Evolutionary conservation across 2,797 vertebrate species (phyloP).

Genomic region (Halcyon badia): DNA sequence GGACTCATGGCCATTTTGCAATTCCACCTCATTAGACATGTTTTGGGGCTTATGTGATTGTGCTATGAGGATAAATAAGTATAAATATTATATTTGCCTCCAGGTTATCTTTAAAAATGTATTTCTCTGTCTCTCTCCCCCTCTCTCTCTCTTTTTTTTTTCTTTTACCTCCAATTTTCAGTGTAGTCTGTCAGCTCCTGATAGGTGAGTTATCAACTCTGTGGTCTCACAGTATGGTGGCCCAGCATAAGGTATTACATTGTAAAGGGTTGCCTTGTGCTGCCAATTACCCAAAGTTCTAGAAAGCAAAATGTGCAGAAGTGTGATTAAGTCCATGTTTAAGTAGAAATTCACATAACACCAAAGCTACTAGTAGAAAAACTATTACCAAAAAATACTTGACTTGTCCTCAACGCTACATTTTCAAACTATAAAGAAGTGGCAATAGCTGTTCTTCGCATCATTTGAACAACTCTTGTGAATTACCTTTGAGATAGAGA

Average conservation of each 20-base stretch:
- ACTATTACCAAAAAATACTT: neutral
- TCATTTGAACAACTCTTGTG: neutral
- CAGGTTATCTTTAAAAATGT: slow-evolving; percentile 90
- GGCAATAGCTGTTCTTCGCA: neutral
- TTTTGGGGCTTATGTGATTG: slow-evolving; percentile 82
- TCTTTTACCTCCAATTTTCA: slow-evolving; percentile 45
- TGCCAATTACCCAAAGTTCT: slow-evolving; percentile 29
- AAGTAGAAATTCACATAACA: neutral
- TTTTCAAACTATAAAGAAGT: neutral
- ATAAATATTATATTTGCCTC: slow-evolving; percentile 91
- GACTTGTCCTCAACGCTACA: neutral
- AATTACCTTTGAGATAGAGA: neutral
- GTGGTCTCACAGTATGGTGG: slow-evolving; percentile 27
- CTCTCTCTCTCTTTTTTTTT: slow-evolving; percentile 46
- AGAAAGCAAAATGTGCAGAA: neutral
- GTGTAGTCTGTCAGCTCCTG: slow-evolving; percentile 66
- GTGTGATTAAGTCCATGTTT: neutral
- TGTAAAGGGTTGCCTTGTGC: neutral
- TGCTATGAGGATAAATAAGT: slow-evolving; percentile 88
- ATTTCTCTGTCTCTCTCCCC: slow-evolving; percentile 75
- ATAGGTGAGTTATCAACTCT: slow-evolving; percentile 47
- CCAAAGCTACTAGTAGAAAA: neutral
- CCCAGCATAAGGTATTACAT: neutral
- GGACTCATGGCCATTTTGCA: slow-evolving; percentile 83
- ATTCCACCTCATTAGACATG: slow-evolving; percentile 87